Evolutionary conservation across 2,113 vertebrate genomes (phyloP), one percentile per base, ranked within the genome.

Genomic region (Lycocorax pyrrhopterus): DNA sequence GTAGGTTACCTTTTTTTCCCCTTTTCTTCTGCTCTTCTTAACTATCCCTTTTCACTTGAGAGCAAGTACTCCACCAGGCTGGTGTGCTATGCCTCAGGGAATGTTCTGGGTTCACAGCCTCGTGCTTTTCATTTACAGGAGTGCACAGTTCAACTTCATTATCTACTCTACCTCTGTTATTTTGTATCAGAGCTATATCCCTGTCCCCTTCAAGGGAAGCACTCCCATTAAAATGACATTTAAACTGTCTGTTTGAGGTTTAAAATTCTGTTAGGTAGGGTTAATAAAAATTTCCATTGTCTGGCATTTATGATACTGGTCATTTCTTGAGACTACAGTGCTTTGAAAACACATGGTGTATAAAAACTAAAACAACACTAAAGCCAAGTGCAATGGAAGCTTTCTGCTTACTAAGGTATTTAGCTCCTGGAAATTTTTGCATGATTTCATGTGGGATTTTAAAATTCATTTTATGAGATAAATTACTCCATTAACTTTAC

Each of bases 401-500:
- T 94, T 95, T 96, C 52, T 95, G 81, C 89, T 95, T 93, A 62
- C 62, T 84, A 88, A 90, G 82, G 13, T 84, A 29, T 94, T 94
- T 90, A 94, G 71, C 53, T 76, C 8, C 37, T 67, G 55, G 52
- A 97, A 93, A 51, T 72, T 87, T 92, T 95, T 94, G 33, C 46
- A 52, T 90, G 56, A 56, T 93, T 96, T 96, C 79, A 63, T 81
- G 49, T 63, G 66, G 84, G 94, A 95, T 93, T 95, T 96, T 41
- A 94, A 95, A 94, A 87, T 93, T 81, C 12, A 73, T 89, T 94
- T 94, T 86, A 95, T 67, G 84, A 96, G 94, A 97, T 76, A 93
- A 95, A 92, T 95, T 89, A 94, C 64, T 84, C 93, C 84, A 94
- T 97, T 95, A 95, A 81, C 47, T 94, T 84, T 96, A 91, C 69